Percentiles rank a stretch among this genome's conserved stretches.
Evolutionary conservation across 1,140 invertebrate species (phyloP).

Genomic region (Hyphantria cunea): DNA sequence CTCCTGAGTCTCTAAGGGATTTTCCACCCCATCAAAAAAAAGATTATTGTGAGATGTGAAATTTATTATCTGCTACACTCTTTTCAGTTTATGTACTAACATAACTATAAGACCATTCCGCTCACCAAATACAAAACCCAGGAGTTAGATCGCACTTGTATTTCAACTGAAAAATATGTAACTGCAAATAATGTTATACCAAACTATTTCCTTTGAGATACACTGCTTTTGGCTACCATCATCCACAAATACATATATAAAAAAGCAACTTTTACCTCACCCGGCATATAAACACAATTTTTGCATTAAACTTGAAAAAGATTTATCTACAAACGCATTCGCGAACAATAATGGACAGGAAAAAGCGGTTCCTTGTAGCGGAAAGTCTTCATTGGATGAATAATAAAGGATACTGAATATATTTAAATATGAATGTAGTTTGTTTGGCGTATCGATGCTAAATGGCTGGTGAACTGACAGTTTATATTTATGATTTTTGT

Average conservation of each 20-base stretch:
- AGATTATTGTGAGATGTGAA: too few relatives aligned
- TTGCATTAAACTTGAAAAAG: slow-evolving; percentile 44
- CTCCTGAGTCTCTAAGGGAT: too few relatives aligned
- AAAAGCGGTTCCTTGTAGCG: slow-evolving; percentile 39
- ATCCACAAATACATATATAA: slow-evolving; percentile 7
- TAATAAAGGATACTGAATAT: slow-evolving; percentile 29
- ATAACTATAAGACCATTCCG: too few relatives aligned
- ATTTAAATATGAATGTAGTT: slow-evolving; percentile 31
- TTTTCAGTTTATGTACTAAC: too few relatives aligned
- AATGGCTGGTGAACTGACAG: slow-evolving; percentile 14
- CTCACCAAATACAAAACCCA: too few relatives aligned
- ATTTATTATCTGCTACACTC: too few relatives aligned
- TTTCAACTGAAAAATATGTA: too few relatives aligned
- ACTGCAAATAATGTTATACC: too few relatives aligned
- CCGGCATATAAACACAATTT: slow-evolving; percentile 36
- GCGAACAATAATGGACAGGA: slow-evolving; percentile 32
- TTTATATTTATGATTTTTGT: background rate
- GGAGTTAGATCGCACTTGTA: too few relatives aligned
- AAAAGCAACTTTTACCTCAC: slow-evolving; percentile 9
- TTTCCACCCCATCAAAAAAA: too few relatives aligned
- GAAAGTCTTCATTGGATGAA: slow-evolving; percentile 32
- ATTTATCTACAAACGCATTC: slow-evolving; percentile 36
- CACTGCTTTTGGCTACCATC: too few relatives aligned
- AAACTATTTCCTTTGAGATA: too few relatives aligned
- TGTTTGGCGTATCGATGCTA: slow-evolving; percentile 20